Base-by-base conservation (phyloP, 2,113 vertebrate genomes). In the Gymnorhina tibicen region DNA sequence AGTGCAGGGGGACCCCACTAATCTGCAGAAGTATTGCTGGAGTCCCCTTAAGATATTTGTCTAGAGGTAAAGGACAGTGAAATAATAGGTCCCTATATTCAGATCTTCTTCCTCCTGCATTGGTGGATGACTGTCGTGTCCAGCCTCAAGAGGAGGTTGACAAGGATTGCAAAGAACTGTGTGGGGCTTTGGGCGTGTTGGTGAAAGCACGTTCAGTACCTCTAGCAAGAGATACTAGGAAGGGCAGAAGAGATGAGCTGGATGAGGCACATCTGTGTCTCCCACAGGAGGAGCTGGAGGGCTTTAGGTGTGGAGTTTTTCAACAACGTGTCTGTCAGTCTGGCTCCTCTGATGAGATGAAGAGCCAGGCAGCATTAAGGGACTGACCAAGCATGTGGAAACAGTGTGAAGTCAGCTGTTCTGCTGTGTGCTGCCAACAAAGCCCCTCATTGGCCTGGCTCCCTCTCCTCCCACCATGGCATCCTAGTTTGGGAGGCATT, bases 291-390 rank as follows among this genome's bases (percentile, higher is more conserved):
- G 47, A 69, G 49, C 60, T 56, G 74, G 18, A 60, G 22, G 13
- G 42, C 2, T 82, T 92, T 67, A 42, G 20, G 20, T 58, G 11
- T 20, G 18, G 52, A 53, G 23, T 41, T 80, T 16, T 42, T 63
- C 16, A 63, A 10, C 1, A 4, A 21, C 0, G 0, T 16, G 60
- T 39, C 52, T 78, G 32, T 70, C 52, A 67, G 17, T 32, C 56
- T 83, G 64, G 37, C 26, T 63, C 18, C 15, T 84, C 47, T 64
- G 58, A 22, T 39, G 44, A 74, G 22, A 30, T 55, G 39, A 76
- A 76, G 27, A 86, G 33, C 27, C 47, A 55, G 49, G 49, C 27
- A 80, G 53, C 35, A 78, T 44, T 55, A 53, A 39, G 49, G n/a
- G 59, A 37, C 19, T 52, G 56, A 62, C 13, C 5, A 7, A 75